Conservation (phyloP, 2,113 vertebrate genomes). For the Corapipo altera region DNA sequence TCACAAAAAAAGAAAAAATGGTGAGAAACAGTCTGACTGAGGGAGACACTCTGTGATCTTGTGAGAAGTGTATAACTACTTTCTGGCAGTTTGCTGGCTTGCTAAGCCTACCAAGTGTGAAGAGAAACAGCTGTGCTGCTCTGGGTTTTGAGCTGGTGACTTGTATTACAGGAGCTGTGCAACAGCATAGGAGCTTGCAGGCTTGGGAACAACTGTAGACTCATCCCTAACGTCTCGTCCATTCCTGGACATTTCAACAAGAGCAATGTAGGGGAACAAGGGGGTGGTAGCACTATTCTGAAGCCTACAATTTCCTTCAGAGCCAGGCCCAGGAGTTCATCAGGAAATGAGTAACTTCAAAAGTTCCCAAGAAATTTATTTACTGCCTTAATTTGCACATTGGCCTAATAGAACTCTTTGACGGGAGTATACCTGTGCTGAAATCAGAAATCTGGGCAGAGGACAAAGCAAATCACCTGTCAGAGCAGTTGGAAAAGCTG, state of each 20-base stretch:
- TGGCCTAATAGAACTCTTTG: neutral
- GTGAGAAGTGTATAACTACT: neutral
- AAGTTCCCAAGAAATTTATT: neutral
- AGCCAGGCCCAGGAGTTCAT: neutral
- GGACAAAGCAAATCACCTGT: neutral
- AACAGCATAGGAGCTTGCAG: neutral
- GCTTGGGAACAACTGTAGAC: neutral
- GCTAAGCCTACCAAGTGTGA: neutral
- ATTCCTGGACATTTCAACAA: neutral
- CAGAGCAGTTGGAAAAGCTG: neutral
- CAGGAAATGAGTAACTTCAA: neutral
- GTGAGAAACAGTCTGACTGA: neutral
- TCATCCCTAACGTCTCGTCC: neutral
- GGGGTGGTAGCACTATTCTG: neutral
- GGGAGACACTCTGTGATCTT: neutral
- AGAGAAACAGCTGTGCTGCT: neutral
- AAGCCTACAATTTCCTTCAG: neutral
- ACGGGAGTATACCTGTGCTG: neutral
- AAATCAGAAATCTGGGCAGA: neutral
- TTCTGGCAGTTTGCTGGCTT: neutral
- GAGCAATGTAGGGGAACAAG: rapidly evolving
- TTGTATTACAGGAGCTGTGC: neutral
- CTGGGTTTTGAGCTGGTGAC: neutral
- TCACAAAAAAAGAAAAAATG: neutral
- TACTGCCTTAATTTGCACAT: neutral